Evolutionary conservation across 2,888 invertebrate genomes (phyloP).

Genomic region (Euplagia quadripunctaria): DNA sequence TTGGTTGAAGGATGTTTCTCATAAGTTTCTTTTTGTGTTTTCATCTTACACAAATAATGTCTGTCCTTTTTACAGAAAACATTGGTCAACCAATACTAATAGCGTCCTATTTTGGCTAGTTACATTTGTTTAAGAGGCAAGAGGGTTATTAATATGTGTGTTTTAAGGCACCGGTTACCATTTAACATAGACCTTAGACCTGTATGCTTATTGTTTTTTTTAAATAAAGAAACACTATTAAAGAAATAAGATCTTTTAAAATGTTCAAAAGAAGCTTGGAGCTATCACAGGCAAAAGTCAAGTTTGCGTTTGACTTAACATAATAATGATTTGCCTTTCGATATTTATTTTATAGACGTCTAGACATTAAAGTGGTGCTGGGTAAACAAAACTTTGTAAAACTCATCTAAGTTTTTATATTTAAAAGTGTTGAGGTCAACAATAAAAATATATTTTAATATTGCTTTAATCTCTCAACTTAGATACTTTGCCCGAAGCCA

Average conservation of each 20-base stretch:
- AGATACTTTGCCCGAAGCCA: not conserved
- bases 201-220: not conserved
- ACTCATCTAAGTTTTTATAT: constrained; percentile 10
- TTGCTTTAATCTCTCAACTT: not conserved
- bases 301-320: not conserved
- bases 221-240: not conserved
- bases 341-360: constrained; percentile 25
- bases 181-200: not conserved
- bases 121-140: too few relatives aligned
- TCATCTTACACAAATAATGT: too few relatives aligned
- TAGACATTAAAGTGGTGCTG: constrained; percentile 30
- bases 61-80: too few relatives aligned
- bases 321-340: constrained; percentile 9
- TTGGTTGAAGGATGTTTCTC: too few relatives aligned
- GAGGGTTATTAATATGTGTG: too few relatives aligned
- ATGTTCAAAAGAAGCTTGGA: not conserved
- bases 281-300: not conserved
- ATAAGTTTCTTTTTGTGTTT: too few relatives aligned
- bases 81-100: too few relatives aligned
- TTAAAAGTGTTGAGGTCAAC: not conserved
- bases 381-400: constrained; percentile 1
- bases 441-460: constrained; percentile 1
- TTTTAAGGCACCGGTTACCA: too few relatives aligned
- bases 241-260: not conserved
- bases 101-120: too few relatives aligned